Evolutionary conservation across 2,113 vertebrate genomes (phyloP), one percentile per base, ranked within the genome.

Genomic region (Cheirogaleus medius): DNA sequence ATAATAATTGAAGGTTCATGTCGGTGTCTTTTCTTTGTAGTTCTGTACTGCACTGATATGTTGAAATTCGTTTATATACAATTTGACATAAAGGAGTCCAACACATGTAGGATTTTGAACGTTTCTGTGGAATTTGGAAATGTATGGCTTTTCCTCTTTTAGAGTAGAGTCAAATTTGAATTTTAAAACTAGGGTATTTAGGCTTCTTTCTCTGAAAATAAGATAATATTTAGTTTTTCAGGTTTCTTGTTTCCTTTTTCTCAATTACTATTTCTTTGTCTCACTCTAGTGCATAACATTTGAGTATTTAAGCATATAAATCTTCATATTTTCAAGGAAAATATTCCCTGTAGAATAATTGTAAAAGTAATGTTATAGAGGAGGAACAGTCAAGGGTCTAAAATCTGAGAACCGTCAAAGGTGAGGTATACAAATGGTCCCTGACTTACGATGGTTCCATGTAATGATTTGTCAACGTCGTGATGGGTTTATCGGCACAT

Each of bases 51-150:
- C 47, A 58, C 44, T 63, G 66, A 54, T 96, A 42, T 13, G 82
- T 93, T 94, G 68, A 63, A 94, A 27, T 68, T 52, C 81, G 27
- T 93, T 96, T 69, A 87, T 89, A 34, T 90, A 93, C 87, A 54
- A 83, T 81, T 76, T 83, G 66, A 56, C 39, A 92, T 58, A 60
- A 92, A 93, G 39, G 63, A 56, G 15, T 73, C 6, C 15, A 76
- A 32, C 25, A 68, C 90, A n/a, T 92, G 77, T 88, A 81, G 56
- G 83, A 92, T 71, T 90, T 90, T 92, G 54, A 94, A 29, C 49
- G 69, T 90, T 73, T 89, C 34, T 97, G 6, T 94, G 42, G 42
- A 88, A 80, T 66, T 5, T 73, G 23, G 60, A 91, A 84, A 54
- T 83, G 7, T 60, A 32, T 85, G n/a, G 21, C 21, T 32, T 49